Evolutionary conservation across 2,797 vertebrate genomes (phyloP), one percentile per base, ranked within the genome.

Genomic region (Epinephelus coioides): DNA sequence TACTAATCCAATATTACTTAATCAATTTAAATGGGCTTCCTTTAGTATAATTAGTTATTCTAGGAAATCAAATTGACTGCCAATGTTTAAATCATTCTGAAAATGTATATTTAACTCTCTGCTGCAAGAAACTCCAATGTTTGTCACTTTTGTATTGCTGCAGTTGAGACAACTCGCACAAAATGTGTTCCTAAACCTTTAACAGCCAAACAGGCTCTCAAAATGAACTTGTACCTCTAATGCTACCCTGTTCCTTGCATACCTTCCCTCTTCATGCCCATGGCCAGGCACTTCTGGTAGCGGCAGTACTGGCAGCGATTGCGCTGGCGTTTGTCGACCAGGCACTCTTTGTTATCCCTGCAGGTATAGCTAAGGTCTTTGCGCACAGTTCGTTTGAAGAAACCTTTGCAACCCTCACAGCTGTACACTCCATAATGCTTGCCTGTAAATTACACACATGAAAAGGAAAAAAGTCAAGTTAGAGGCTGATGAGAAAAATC

Each of bases 251-350:
- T 14, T 78, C n/a, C 46, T 67, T 79, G 79, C 95, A 18, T 94
- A 98, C 98, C 98, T 96, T 99, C 98, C 84, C 98, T 95, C 95
- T 98, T 99, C 98, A 99, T 99, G 87, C 98, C 98, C 96, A 97
- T 98, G 15, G 96, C 97, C 83, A 99, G 96, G 95, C 98, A 99
- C 96, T 99, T 99, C 96, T 99, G 96, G 88, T 96, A 96, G 88
- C 96, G 96, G 91, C 98, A 99, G 95, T 98, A 98, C 89, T 98
- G 97, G 93, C 98, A 99, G 84, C 98, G 97, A 88, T 99, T 99
- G 68, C 97, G 96, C 82, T 99, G 98, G 56, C 97, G 97, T 94
- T 99, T 98, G 95, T 99, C 97, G 0, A 99, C 97, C 85, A 98
- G 95, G 85, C 98, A 99, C 82, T 97, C 97, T 89, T 98, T 99